Evolutionary conservation across 2,113 vertebrate genomes (phyloP).

Genomic region (Hassar affinis): DNA sequence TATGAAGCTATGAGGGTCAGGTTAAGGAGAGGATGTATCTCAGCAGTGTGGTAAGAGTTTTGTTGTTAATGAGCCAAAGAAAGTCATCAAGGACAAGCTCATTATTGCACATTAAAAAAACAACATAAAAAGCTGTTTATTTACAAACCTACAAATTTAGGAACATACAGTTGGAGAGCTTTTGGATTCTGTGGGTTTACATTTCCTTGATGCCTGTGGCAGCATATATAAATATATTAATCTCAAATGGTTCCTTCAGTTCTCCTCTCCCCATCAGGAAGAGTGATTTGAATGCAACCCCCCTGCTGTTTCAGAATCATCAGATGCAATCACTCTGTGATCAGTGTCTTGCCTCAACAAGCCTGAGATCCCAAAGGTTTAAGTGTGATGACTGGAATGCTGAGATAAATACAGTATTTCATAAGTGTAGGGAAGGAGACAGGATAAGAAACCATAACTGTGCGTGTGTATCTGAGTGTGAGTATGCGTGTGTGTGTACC

Average conservation of each 20-base stretch:
- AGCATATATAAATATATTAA: constrained; percentile 19
- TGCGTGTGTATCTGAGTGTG: background rate
- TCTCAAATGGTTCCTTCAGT: constrained; percentile 27
- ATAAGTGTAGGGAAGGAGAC: constrained; percentile 10
- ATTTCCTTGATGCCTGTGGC: background rate
- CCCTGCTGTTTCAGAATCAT: constrained; percentile 35
- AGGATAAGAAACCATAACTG: background rate
- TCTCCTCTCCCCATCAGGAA: background rate
- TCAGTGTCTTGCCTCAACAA: constrained; percentile 38
- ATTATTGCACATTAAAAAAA: background rate
- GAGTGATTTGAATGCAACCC: constrained; percentile 36
- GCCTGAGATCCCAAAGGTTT: constrained; percentile 37
- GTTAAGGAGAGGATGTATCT: background rate
- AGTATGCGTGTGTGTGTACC: background rate
- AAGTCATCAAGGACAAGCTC: background rate
- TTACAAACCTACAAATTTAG: background rate
- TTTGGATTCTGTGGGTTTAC: background rate
- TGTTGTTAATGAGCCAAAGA: background rate
- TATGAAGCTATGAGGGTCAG: constrained; percentile 1
- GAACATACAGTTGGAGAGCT: background rate
- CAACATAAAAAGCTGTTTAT: background rate
- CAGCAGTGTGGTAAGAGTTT: background rate
- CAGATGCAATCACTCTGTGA: constrained; percentile 40
- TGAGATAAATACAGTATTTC: constrained; percentile 47
- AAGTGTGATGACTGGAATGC: constrained; percentile 39